Percentiles rank a stretch among this genome's conserved stretches.
Evolutionary conservation across 30 jellyfish, hydroid and myxozoan species (phyloP).

Genomic region (Hydractinia echinata): DNA sequence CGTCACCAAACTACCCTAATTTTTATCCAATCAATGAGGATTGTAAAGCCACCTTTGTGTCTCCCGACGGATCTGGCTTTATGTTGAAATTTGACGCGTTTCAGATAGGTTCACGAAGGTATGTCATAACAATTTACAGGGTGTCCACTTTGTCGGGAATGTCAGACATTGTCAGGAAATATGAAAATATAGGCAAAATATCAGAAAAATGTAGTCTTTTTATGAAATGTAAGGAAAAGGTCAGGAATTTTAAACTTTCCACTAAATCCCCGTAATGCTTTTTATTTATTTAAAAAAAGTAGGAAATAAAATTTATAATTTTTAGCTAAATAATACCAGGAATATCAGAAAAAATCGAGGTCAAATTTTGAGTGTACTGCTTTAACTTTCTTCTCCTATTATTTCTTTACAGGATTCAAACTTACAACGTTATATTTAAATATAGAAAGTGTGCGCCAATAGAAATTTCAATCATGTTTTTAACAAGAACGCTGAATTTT

Average conservation of each 20-base stretch:
- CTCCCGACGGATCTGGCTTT: constrained; percentile 64
- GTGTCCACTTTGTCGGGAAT: background rate
- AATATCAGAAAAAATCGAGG: too few relatives aligned
- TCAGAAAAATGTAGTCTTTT: background rate
- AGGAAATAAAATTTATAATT: too few relatives aligned
- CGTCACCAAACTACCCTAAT: constrained; percentile 83
- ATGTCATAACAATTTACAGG: background rate
- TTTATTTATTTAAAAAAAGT: too few relatives aligned
- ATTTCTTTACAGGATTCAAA: too few relatives aligned
- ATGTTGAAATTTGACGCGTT: constrained; percentile 62
- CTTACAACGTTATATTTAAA: too few relatives aligned
- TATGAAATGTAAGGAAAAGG: too few relatives aligned
- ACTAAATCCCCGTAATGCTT: background rate
- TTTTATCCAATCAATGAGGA: constrained; percentile 76
- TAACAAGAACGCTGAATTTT: too few relatives aligned
- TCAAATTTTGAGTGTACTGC: too few relatives aligned
- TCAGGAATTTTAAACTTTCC: background rate
- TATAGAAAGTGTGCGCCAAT: too few relatives aligned
- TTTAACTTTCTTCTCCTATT: too few relatives aligned
- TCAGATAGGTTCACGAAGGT: constrained; percentile 66
- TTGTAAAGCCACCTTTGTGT: constrained; percentile 54
- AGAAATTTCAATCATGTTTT: too few relatives aligned
- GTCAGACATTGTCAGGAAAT: background rate
- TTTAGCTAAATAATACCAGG: too few relatives aligned
- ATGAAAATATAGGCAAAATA: background rate